Evolutionary conservation across 1,140 invertebrate species (phyloP), one percentile per base, ranked within the genome.

Genomic region (Drosophila grimshawi): DNA sequence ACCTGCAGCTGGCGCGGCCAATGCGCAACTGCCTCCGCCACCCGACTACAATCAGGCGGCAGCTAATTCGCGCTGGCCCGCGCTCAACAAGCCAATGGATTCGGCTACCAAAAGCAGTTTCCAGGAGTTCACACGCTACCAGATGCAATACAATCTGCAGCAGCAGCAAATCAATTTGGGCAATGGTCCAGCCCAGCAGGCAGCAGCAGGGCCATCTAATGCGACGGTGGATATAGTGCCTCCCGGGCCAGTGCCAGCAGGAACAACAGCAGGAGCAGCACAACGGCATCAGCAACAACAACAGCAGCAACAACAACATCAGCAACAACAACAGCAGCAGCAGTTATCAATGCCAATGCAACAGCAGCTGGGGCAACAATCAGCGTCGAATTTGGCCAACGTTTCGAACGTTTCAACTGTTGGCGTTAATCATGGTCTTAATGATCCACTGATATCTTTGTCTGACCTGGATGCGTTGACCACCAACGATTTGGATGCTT

Each of bases 81-180:
- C 83, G 10, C 68, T 90, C 7, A 92, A 94, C 8, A 94, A 94
- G 55, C 93, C 93, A 5, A 94, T 94, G 94, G 94, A 94, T 67
- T 94, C 94, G 71, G 94, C 93, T 68, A 94, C 94, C 10, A 94
- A 94, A 78, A 94, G 93, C 32, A 94, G 94, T 90, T 94, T 94
- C 73, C 94, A 94, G 92, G 94, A 94, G 75, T 94, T 94, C 81
- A 94, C 94, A 52, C 93, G 94, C 65, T 94, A 94, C 80, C 94
- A 94, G 78, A 94, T 94, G 92, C 94, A 95, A 86, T 94, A 94
- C 82, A 94, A 94, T 76, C 93, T 94, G 3, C 91, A 93, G 69
- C 94, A 94, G 32, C 88, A 91, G 45, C 83, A 89, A 70, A 69
- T 86, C 5, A 66, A 56, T 92, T 93, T 65, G 83, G 92, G 91